A percentile compares a stretch with the other conserved stretches of the same genome.
phyloP scores from a whole-genome alignment of 2,113 vertebrate genomes.

The Nibea albiflora region DNA sequence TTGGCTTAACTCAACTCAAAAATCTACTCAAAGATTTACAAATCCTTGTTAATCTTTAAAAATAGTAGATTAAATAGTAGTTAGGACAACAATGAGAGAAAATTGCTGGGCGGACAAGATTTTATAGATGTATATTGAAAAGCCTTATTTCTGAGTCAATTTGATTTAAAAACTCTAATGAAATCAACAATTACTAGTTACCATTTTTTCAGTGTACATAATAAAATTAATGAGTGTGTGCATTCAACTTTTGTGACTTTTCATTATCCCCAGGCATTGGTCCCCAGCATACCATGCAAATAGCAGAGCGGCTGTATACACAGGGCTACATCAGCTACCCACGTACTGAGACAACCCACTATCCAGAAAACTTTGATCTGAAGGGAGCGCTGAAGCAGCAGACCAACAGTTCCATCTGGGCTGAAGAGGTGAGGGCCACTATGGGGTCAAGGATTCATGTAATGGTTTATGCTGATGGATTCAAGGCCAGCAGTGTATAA shows the following conservation, averaged over 20 bases:
- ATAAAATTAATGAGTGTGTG: not conserved
- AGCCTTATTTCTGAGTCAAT: too few relatives aligned
- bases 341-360: conserved; percentile 97
- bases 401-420: conserved; percentile 91
- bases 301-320: conserved; percentile 95
- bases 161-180: too few relatives aligned
- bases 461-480: not conserved
- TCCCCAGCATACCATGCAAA: conserved; percentile 97
- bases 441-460: not conserved
- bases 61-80: too few relatives aligned
- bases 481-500: not conserved
- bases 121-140: too few relatives aligned
- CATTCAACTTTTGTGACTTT: too few relatives aligned
- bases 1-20: too few relatives aligned
- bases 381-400: conserved; percentile 93
- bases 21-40: too few relatives aligned
- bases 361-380: conserved; percentile 96
- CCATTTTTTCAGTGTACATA: too few relatives aligned
- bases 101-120: too few relatives aligned
- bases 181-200: too few relatives aligned
- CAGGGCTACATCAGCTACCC: conserved; percentile 99
- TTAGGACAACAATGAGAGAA: too few relatives aligned
- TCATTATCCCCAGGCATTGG: conserved; percentile 88
- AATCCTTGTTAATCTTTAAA: too few relatives aligned
- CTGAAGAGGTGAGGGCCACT: conserved; percentile 86